phyloP scores from a whole-genome alignment of 2,888 invertebrate species.

The Homarus gammarus region DNA sequence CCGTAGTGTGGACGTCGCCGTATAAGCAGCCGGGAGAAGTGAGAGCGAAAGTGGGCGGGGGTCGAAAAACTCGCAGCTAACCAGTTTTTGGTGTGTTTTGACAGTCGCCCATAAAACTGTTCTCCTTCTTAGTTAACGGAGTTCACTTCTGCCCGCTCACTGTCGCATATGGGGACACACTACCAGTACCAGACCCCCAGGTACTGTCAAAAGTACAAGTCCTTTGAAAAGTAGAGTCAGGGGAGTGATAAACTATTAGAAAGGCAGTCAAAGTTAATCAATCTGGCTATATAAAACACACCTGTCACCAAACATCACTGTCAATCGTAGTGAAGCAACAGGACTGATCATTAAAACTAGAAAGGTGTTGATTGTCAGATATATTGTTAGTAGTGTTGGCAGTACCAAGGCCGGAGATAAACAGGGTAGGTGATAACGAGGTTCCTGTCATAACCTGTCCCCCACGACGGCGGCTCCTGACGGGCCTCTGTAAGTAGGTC shows the following conservation, averaged over 20 bases:
- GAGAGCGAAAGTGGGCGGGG: slow-evolving; percentile 56
- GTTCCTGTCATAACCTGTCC: not conserved
- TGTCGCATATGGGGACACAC: not conserved
- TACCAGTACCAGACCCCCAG: not conserved
- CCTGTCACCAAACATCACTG: not conserved
- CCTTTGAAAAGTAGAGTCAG: not conserved
- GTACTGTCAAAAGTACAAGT: not conserved
- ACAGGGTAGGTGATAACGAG: not conserved
- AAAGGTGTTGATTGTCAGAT: not conserved
- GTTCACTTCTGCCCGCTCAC: not conserved
- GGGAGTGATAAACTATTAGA: not conserved
- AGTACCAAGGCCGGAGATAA: not conserved
- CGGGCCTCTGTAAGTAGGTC: slow-evolving; percentile 29
- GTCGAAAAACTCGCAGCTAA: slow-evolving; percentile 31
- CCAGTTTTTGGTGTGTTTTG: slow-evolving; percentile 52
- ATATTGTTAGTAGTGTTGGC: not conserved
- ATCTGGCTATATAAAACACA: not conserved
- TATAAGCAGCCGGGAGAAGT: slow-evolving; percentile 30
- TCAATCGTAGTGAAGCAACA: not conserved
- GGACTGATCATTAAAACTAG: not conserved
- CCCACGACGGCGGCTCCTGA: slow-evolving; percentile 3
- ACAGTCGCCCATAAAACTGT: slow-evolving; percentile 25
- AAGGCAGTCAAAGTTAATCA: not conserved
- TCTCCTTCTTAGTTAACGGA: slow-evolving; percentile 24
- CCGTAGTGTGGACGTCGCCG: not conserved